These are phyloP conservation scores for Antennarius striatus DNA, from an alignment of 2,113 vertebrate genomes.

Conservation along the genomic window DNA sequence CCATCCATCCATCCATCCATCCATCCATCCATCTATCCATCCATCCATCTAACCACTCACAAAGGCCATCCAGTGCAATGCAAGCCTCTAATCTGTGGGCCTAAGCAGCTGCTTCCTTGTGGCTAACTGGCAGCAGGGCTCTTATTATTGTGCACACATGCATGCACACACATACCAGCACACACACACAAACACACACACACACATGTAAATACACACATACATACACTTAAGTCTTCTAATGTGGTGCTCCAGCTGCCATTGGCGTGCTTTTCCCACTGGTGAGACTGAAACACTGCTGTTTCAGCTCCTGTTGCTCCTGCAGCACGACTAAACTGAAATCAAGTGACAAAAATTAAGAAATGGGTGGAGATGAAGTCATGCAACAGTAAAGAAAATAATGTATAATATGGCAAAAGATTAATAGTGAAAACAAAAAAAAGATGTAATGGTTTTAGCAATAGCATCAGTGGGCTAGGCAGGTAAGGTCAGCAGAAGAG, in stretches of 20 bases:
- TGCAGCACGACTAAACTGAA: slow-evolving; percentile 40
- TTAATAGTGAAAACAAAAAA: too few species aligned
- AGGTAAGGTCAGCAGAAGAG: too few species aligned
- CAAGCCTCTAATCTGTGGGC: slow-evolving; percentile 81
- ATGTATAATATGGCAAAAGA: too few species aligned
- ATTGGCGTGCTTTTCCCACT: slow-evolving; percentile 79
- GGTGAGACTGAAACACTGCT: slow-evolving; percentile 68
- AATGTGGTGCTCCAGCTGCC: slow-evolving; percentile 84
- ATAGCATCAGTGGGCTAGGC: too few species aligned
- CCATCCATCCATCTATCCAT: slow-evolving; percentile 37
- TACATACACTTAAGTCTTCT: slow-evolving; percentile 61
- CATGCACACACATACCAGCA: slow-evolving; percentile 45
- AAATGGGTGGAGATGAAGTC: slow-evolving; percentile 20
- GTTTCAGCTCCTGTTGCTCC: slow-evolving; percentile 53
- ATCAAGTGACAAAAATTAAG: slow-evolving; percentile 29
- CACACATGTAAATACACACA: slow-evolving; percentile 46
- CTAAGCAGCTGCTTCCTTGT: slow-evolving; percentile 79
- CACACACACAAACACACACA: slow-evolving; percentile 29
- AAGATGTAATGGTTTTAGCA: too few species aligned
- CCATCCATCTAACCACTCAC: slow-evolving; percentile 66
- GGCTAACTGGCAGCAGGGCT: slow-evolving; percentile 78
- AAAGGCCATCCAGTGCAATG: slow-evolving; percentile 69
- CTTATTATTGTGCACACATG: slow-evolving; percentile 80
- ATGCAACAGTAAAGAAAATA: background rate
- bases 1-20: slow-evolving; percentile 9